Base-by-base conservation (phyloP, 1,140 invertebrate species). In the Aphaenogaster ashmeadi region DNA sequence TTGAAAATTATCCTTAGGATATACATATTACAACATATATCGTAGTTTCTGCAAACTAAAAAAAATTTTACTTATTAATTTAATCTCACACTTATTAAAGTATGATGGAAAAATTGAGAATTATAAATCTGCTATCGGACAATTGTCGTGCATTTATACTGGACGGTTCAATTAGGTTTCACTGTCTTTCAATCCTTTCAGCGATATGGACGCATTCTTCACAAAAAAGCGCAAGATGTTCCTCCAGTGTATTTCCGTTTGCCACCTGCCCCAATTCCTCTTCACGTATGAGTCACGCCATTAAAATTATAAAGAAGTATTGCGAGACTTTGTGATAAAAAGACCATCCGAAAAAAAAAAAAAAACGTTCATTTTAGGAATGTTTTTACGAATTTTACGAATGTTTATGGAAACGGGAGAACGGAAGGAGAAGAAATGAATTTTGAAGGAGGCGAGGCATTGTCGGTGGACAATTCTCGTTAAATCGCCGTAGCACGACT, bases 241-340 rank as follows among this genome's bases (percentile, higher is more conserved):
- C 47, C 83, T 88, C 69, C 87, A 89, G 72, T 89, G 87, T 89
- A 89, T 89, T 89, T 77, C 18, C 38, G 71, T 84, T 75, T 44
- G 41, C 44, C 69, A 74, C 33, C 80, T 84, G 69, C 2, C 44
- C 13, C 69, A 75, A 41, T 75, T 62, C 13, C 21, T 47, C 54
- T 50, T 27, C 72, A 54, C 21, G 21, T 50, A 41, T 18, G 33
- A 27, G 21, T 21, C 33, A 18, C 27, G 69, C 18, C 11, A 52
- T 60, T n/a, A 15, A 67, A 33, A 54, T 41, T 15, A 27, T n/a
- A 64, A 83, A 56, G 9, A 87, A 9, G 18, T 21, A 13, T 54
- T 67, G 47, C 62, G 33, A 67, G 62, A 87, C n/a, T 33, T 64
- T 7, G n/a, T 21, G 38, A 87, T 56, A 36, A 50, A 9, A 27